These are phyloP conservation scores for Oncorhynchus nerka DNA, from an alignment of 2,113 vertebrate species.

Conservation along the genomic window DNA sequence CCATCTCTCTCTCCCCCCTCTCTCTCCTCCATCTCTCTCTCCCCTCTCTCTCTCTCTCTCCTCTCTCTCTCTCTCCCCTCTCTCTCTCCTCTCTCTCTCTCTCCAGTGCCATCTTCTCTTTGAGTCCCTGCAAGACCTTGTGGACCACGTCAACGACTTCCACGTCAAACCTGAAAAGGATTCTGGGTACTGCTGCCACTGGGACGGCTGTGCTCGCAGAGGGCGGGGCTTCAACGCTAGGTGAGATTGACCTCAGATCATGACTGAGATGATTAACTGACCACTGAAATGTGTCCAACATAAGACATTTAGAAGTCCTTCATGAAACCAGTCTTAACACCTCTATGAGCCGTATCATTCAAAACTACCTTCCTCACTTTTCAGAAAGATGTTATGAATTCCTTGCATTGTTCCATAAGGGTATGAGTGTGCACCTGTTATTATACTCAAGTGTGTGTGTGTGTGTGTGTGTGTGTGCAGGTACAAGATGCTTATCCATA, in stretches of 20 bases:
- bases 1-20: too few species aligned
- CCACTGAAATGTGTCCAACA: too few species aligned
- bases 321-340: too few species aligned
- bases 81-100: not conserved
- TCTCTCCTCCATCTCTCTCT: too few species aligned
- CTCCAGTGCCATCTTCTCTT: conserved; percentile 92
- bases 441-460: not conserved
- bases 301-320: too few species aligned
- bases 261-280: conserved; percentile 48
- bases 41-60: not conserved
- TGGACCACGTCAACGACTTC: conserved; percentile 96
- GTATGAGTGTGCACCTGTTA: not conserved
- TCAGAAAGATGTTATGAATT: too few species aligned
- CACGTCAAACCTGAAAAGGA: conserved; percentile 97
- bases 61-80: too few species aligned
- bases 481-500: conserved; percentile 99
- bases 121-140: conserved; percentile 93
- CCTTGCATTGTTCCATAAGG: not conserved
- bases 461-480: conserved; percentile 62
- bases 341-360: too few species aligned
- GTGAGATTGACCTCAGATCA: conserved; percentile 60
- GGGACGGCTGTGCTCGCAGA: conserved; percentile 95
- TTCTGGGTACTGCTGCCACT: conserved; percentile 95
- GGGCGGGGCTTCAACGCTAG: conserved; percentile 95
- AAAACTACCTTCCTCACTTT: too few species aligned